phyloP scores from a whole-genome alignment of 2,797 vertebrate species.

The Poecile montanus region DNA sequence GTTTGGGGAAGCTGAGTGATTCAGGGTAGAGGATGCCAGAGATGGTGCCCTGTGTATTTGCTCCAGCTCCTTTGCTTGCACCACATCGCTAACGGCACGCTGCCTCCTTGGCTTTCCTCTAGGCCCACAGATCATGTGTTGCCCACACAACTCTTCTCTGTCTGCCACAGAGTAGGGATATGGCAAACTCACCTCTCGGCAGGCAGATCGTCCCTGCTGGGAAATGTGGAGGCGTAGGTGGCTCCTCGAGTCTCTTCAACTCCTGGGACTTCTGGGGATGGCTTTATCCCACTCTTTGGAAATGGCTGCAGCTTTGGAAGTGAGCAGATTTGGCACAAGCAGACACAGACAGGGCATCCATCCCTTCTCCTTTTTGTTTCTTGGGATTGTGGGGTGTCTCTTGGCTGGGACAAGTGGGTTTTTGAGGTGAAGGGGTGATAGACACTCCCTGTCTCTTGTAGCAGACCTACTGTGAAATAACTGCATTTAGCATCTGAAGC shows the following conservation, averaged over 20 bases:
- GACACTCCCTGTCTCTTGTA: neutral
- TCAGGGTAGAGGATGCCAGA: neutral
- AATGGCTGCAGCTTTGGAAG: neutral
- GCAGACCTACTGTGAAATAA: neutral
- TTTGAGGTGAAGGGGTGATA: neutral
- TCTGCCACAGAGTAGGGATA: neutral
- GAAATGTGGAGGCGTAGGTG: neutral
- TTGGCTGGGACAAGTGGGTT: neutral
- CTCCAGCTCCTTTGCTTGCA: neutral
- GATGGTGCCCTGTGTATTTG: neutral
- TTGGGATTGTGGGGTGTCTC: neutral
- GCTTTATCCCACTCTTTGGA: neutral
- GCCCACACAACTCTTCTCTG: neutral
- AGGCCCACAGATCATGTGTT: fast-evolving
- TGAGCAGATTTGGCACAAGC: neutral
- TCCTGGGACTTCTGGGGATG: neutral
- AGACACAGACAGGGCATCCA: neutral
- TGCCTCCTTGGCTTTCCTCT: neutral
- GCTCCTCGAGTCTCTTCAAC: neutral
- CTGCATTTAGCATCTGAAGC: neutral
- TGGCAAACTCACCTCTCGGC: neutral
- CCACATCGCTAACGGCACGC: neutral
- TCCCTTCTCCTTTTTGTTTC: neutral
- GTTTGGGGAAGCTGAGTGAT: neutral
- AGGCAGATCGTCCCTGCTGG: neutral